Evolutionary conservation across 2,113 vertebrate species (phyloP), one percentile per base, ranked within the genome.

Genomic region (Peromyscus maniculatus): DNA sequence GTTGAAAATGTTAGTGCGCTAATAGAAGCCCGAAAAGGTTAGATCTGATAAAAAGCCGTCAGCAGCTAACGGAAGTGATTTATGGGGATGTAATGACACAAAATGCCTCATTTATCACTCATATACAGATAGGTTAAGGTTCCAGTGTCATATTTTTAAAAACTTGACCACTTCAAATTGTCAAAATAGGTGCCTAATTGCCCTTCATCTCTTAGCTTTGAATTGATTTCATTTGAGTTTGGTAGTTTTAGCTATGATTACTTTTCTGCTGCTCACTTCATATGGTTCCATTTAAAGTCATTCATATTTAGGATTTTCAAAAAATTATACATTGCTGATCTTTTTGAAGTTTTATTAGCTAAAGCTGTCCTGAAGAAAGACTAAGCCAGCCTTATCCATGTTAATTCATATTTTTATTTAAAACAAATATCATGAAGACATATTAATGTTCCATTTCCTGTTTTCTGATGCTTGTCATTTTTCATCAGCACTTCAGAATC

Each of bases 11-110:
- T 99, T 99, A 99, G 99, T 98, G 94, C 98, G 99, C 99, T 99
- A 99, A 99, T 99, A 99, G 99, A 99, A 99, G 99, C 99, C 99
- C 99, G 99, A 99, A 99, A 99, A 99, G 99, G 99, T 99, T 99
- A 99, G 99, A 99, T 99, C 99, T 99, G 99, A 99, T 99, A 99
- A 99, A 99, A 99, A 99, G 99, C 99, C 99, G 99, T 99, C 99
- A 99, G 99, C 98, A 98, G 98, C 99, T 99, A 99, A 99, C 99
- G 98, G 99, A 99, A 99, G 99, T 99, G 99, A 99, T 99, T 99
- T 99, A 99, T 99, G 99, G 98, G 99, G 99, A 98, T 99, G 99
- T 99, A 99, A 99, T 99, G 99, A 99, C 99, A 99, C 99, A 99
- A 99, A 99, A 99, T 99, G 99, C 99, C 99, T 99, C 99, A 99